Evolutionary conservation across 2,888 invertebrate genomes (phyloP), one percentile per base, ranked within the genome.

Genomic region (Sepioteuthis lessoniana): DNA sequence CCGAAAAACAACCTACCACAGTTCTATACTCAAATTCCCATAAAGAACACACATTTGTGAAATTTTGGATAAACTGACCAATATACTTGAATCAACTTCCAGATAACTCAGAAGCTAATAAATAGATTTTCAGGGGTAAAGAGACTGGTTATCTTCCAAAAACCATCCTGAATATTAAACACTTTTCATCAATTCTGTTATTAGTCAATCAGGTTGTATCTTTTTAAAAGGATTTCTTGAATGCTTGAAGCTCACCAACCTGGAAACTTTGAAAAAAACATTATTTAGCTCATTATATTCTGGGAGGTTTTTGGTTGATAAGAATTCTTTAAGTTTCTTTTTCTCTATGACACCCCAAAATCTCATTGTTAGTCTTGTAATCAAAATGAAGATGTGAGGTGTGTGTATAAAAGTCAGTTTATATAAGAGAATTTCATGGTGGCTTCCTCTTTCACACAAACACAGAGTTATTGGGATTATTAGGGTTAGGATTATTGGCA

Each of bases 391-490:
- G 76, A 76, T n/a, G 76, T n/a, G 76, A 76, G 76, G 76, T 76
- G 76, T 76, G 76, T 76, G 19, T n/a, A 76, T 76, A 76, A 42
- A 42, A 76, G 76, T n/a, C 76, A 16, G 76, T 76, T 19, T 76
- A 76, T 25, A 55, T 55, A 1, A 0, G 25, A 25, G 21, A 55
- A 55, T n/a, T 76, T 76, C 60, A 60, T 28, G n/a, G 76, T n/a
- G 76, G 76, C 16, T n/a, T n/a, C 76, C n/a, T 13, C 76, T n/a
- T 92, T 92, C 47, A 92, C n/a, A 92, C 91, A 42, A 92, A 92
- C 19, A 92, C 91, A n/a, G 46, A 46, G 46, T 42, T 46, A 46
- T n/a, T 92, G 3, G 91, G 91, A 92, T 92, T 92, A 92, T 92
- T 92, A 46, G 91, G 42, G 31, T 91, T 46, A 13, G 46, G 76